A percentile compares a stretch with the other conserved stretches of the same genome.
Evolutionary conservation across 2,797 vertebrate genomes (phyloP).

Genomic region (Melanotaenia trifasciata): DNA sequence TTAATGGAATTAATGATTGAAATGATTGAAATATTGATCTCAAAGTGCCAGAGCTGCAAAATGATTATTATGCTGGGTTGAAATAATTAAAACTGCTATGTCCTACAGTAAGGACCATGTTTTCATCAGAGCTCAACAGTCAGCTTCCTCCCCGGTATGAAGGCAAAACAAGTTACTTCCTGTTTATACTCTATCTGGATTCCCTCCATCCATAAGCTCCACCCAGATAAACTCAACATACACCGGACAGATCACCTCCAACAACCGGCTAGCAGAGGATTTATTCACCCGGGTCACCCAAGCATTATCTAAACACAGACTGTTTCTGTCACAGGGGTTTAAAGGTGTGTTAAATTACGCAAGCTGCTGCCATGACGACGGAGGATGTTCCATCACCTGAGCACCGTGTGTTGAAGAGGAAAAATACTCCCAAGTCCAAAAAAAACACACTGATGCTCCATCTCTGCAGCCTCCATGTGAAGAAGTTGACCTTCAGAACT

Average conservation of each 20-base stretch:
- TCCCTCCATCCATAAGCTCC: conserved; percentile 22
- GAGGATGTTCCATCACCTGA: not conserved
- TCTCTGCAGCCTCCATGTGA: too few species aligned
- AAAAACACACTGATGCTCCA: too few species aligned
- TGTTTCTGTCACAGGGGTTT: conserved; percentile 26
- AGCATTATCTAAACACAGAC: conserved; percentile 44
- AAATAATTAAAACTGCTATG: not conserved
- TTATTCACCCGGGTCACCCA: conserved; percentile 18
- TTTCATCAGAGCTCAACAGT: not conserved
- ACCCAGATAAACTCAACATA: conserved; percentile 11
- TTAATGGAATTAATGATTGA: too few species aligned
- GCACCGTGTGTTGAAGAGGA: too few species aligned
- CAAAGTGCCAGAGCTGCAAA: too few species aligned
- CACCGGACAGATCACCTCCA: conserved; percentile 20
- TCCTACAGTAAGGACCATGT: not conserved
- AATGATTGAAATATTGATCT: too few species aligned
- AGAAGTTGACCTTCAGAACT: too few species aligned
- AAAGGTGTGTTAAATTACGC: conserved; percentile 29
- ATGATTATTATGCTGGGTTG: not conserved
- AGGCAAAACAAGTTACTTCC: conserved; percentile 18
- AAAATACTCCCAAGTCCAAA: too few species aligned
- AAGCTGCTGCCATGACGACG: conserved; percentile 17
- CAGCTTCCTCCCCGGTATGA: not conserved
- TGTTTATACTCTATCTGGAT: conserved; percentile 16
- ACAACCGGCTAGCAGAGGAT: conserved; percentile 19